Percentiles rank a stretch among this genome's conserved stretches.
phyloP scores from a whole-genome alignment of 1,140 invertebrate species.

The Aphidius ervi region DNA sequence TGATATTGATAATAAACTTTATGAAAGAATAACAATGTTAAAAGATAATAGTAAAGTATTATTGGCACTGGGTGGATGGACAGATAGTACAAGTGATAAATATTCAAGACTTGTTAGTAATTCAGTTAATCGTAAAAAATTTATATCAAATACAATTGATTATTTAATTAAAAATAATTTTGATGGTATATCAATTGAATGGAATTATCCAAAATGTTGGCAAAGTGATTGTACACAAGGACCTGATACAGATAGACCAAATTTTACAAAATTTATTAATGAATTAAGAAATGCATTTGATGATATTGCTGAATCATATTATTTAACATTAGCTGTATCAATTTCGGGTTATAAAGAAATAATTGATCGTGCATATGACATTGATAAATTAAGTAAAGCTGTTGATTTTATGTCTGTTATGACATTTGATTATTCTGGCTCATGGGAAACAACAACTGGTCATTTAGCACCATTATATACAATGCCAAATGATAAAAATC shows the following conservation, averaged over 20 bases:
- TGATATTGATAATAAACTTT: constrained; percentile 79
- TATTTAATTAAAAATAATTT: constrained; percentile 74
- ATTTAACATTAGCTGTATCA: constrained; percentile 72
- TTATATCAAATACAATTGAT: constrained; percentile 62
- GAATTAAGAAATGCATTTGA: constrained; percentile 77
- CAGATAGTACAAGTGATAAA: constrained; percentile 78
- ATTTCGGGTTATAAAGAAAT: constrained; percentile 87
- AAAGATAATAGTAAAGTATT: constrained; percentile 62
- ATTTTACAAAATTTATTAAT: constrained; percentile 73
- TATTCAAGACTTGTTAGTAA: constrained; percentile 73
- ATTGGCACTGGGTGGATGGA: constrained; percentile 85
- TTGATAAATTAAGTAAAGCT: constrained; percentile 62
- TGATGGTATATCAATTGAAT: constrained; percentile 79
- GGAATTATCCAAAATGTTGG: constrained; percentile 91
- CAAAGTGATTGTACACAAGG: constrained; percentile 83
- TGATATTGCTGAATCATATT: constrained; percentile 55
- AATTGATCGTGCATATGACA: constrained; percentile 77
- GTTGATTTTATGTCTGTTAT: constrained; percentile 83
- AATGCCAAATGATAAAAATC: constrained; percentile 58
- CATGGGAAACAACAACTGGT: constrained; percentile 76
- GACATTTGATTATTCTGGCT: constrained; percentile 86
- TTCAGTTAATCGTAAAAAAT: constrained; percentile 61
- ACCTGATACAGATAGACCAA: constrained; percentile 68
- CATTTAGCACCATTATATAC: constrained; percentile 78
- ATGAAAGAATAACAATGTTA: constrained; percentile 62